Evolutionary conservation across 2,888 invertebrate species (phyloP).

Genomic region (Ochropleura leucogaster): DNA sequence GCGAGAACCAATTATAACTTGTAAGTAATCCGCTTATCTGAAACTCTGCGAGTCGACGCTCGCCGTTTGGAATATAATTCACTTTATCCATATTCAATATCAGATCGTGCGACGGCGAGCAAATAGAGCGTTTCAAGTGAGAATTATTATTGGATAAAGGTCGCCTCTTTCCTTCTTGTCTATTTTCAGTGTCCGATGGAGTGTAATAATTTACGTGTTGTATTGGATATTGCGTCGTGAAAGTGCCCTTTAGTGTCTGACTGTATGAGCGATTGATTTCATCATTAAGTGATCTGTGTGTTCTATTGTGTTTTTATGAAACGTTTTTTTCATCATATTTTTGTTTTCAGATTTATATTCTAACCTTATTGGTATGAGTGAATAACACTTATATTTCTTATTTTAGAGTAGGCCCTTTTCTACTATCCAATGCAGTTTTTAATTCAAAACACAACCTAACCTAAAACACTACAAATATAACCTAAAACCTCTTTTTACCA

Average conservation of each 20-base stretch:
- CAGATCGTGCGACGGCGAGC: slow-evolving; percentile 88
- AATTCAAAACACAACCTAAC: neutral
- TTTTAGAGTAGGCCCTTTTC: neutral
- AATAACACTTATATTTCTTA: no score
- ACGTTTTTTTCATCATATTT: neutral
- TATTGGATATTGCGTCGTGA: slow-evolving; percentile 79
- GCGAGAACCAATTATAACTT: slow-evolving; percentile 89
- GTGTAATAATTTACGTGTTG: slow-evolving; percentile 85
- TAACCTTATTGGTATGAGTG: no score
- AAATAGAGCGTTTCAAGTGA: slow-evolving; percentile 89
- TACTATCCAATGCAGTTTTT: neutral
- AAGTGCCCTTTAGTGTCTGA: slow-evolving; percentile 70
- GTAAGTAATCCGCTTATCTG: slow-evolving; percentile 89
- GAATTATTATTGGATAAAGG: slow-evolving; percentile 90
- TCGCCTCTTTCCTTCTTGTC: slow-evolving; percentile 84
- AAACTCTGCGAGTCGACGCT: slow-evolving; percentile 84
- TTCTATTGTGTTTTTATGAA: neutral
- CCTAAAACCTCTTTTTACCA: neutral
- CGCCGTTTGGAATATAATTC: slow-evolving; percentile 88
- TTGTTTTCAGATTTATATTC: neutral
- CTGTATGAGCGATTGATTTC: slow-evolving; percentile 48
- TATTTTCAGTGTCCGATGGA: slow-evolving; percentile 85
- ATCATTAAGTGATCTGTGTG: slow-evolving; percentile 17
- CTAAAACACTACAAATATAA: neutral
- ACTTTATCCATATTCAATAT: slow-evolving; percentile 90